Evolutionary conservation across 1,140 invertebrate species (phyloP).

Genomic region (Drosophila sulfurigaster): DNA sequence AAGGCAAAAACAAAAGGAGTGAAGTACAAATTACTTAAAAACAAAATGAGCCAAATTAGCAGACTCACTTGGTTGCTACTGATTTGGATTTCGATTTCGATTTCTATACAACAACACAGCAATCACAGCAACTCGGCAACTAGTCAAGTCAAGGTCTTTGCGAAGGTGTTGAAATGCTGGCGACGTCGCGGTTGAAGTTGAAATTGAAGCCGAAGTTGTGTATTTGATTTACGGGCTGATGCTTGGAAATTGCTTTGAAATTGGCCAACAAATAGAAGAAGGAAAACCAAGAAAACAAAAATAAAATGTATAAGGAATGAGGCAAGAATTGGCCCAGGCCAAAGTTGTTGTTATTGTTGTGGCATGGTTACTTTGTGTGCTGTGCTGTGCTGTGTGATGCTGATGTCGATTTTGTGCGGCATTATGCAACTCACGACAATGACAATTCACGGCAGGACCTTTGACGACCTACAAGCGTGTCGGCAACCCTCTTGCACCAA

Average conservation of each 20-base stretch:
- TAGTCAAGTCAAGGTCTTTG: constrained; percentile 71
- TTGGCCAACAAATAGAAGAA: constrained; percentile 53
- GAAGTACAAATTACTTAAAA: constrained; percentile 79
- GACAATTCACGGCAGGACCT: constrained; percentile 84
- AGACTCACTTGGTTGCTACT: constrained; percentile 76
- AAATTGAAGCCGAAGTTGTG: constrained; percentile 40
- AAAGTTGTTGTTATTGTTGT: constrained; percentile 37
- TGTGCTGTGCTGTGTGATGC: constrained; percentile 19
- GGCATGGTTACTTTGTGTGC: constrained; percentile 25
- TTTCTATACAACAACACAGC: constrained; percentile 55
- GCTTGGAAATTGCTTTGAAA: constrained; percentile 77
- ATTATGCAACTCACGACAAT: constrained; percentile 84
- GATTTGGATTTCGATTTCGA: constrained; percentile 66
- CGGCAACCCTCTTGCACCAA: constrained; percentile 49
- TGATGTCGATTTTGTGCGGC: constrained; percentile 79
- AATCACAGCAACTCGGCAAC: constrained; percentile 7
- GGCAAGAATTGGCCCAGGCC: constrained; percentile 71
- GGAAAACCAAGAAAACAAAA: constrained; percentile 9
- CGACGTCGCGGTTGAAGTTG: constrained; percentile 44
- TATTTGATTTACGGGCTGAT: constrained; percentile 81
- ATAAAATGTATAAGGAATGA: constrained; percentile 56
- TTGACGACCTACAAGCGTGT: constrained; percentile 84
- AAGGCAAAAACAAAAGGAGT: constrained; percentile 33
- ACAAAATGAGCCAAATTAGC: constrained; percentile 82
- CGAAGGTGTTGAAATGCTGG: constrained; percentile 82